Conservation (phyloP, 2,888 invertebrate genomes). For the Drosophila affinis region DNA sequence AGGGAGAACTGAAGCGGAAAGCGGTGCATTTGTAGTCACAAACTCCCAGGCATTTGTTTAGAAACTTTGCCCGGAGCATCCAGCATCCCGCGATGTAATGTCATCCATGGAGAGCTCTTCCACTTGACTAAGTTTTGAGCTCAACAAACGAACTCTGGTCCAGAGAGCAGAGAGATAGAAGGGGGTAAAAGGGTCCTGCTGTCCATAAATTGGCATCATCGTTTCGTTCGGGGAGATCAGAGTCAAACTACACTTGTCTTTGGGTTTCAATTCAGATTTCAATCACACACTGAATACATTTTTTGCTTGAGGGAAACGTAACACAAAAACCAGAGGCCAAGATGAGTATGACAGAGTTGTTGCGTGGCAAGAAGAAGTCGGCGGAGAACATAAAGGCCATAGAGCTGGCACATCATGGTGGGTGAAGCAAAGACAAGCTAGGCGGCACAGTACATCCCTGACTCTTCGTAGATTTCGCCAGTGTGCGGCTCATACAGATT, state of each 20-base stretch:
- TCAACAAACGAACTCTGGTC: slow-evolving; percentile 27
- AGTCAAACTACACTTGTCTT: slow-evolving; percentile 17
- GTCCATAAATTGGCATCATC: slow-evolving; percentile 41
- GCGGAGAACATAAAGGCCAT: slow-evolving; percentile 13
- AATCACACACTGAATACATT: slow-evolving; percentile 21
- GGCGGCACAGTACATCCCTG: too few species aligned
- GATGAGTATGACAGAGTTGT: slow-evolving; percentile 37
- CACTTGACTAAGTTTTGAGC: slow-evolving; percentile 43
- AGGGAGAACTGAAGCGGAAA: slow-evolving; percentile 34
- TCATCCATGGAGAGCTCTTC: slow-evolving; percentile 43
- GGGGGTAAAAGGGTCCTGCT: background rate
- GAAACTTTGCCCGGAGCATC: slow-evolving; percentile 39
- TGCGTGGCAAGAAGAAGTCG: slow-evolving; percentile 22
- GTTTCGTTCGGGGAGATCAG: slow-evolving; percentile 40
- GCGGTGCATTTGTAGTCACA: slow-evolving; percentile 53
- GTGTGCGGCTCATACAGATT: slow-evolving; percentile 43
- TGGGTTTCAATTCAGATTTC: slow-evolving; percentile 6
- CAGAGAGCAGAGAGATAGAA: slow-evolving; percentile 16
- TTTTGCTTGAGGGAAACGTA: background rate
- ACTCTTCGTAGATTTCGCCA: slow-evolving; percentile 47
- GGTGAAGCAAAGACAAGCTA: background rate
- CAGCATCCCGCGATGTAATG: slow-evolving; percentile 39
- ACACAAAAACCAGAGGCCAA: background rate
- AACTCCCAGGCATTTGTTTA: slow-evolving; percentile 61
- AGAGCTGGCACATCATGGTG: slow-evolving; percentile 31